A percentile compares a stretch with the other conserved stretches of the same genome.
These are phyloP conservation scores for Vidua macroura DNA, from an alignment of 2,113 vertebrate species.

Conservation along the genomic window DNA sequence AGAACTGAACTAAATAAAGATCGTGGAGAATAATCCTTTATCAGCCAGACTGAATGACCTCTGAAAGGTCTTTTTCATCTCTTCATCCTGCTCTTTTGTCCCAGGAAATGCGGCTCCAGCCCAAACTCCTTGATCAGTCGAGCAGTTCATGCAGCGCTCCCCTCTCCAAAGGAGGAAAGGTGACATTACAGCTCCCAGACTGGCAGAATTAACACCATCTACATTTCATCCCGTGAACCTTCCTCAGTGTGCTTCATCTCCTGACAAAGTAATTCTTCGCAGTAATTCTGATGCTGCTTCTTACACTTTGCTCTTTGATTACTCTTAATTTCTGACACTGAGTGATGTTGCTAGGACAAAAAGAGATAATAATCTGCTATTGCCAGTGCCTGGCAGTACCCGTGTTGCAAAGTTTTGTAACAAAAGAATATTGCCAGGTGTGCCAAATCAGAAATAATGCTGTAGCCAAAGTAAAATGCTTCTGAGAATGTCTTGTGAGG, in stretches of 20 bases:
- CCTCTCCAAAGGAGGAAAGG: slow-evolving; percentile 18
- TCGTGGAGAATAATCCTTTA: not conserved
- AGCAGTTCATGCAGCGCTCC: not conserved
- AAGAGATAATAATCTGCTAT: not conserved
- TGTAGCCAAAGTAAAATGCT: not conserved
- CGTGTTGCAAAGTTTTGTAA: not conserved
- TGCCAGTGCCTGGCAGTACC: not conserved
- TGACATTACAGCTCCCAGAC: not conserved
- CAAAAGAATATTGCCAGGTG: not conserved
- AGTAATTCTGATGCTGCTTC: not conserved
- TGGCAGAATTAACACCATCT: not conserved
- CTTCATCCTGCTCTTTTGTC: not conserved
- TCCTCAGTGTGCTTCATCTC: not conserved
- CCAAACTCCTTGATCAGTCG: not conserved
- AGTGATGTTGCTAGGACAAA: not conserved
- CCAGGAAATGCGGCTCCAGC: slow-evolving; percentile 26
- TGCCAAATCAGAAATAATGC: not conserved
- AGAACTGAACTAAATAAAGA: not conserved
- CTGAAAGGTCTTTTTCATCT: not conserved
- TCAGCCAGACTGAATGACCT: not conserved
- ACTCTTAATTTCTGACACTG: not conserved
- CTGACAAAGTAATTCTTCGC: not conserved
- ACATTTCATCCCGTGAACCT: not conserved
- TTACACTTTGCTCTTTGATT: not conserved
- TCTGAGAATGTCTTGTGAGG: not conserved